Base-by-base conservation (phyloP, 2,888 invertebrate species). In the Crossocerus cetratus region DNA sequence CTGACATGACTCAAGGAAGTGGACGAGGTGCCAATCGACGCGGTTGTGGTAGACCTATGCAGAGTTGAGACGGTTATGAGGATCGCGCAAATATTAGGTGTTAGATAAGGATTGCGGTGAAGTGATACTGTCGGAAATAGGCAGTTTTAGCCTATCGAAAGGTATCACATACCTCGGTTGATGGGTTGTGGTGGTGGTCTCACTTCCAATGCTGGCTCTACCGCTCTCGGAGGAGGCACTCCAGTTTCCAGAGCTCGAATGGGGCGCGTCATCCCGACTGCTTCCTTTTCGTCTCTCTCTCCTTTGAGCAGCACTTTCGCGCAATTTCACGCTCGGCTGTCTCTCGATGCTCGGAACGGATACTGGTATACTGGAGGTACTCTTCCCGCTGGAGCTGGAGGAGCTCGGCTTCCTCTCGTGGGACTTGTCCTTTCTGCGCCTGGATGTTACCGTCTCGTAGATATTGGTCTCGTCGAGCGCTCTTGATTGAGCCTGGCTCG, bases 171-270 rank as follows among this genome's bases (percentile, higher is more conserved):
- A 90, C 88, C 88, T 90, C 16, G 90, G 90, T 67, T 89, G 90
- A 74, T 89, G 87, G 13, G 95, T 94, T 4, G 93, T 93, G 0
- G 92, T 92, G 71, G 95, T 94, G 59, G 95, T 95, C 91, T 96
- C 96, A 60, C 96, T 96, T 75, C 95, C 96, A 72, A 96, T 95
- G 65, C 96, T 96, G 3, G 96, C 95, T 74, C 96, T 92, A 20
- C 96, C 96, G 65, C 96, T 96, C 89, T 96, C 96, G 0, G 97
- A 97, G 87, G 97, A 97, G 1, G 96, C 97, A 81, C 97, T 97
- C 98, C 98, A 98, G 91, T 98, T 98, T 49, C 98, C 98, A 84
- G 96, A 96, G 14, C 97, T 97, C 1, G 97, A 97, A 90, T 97
- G 96, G 44, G 95, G 95, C 86, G 96, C 96, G 76, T 97, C 96